Conservation (phyloP, 64 coral and sea anemone species). For the Platygyra sinensis region DNA sequence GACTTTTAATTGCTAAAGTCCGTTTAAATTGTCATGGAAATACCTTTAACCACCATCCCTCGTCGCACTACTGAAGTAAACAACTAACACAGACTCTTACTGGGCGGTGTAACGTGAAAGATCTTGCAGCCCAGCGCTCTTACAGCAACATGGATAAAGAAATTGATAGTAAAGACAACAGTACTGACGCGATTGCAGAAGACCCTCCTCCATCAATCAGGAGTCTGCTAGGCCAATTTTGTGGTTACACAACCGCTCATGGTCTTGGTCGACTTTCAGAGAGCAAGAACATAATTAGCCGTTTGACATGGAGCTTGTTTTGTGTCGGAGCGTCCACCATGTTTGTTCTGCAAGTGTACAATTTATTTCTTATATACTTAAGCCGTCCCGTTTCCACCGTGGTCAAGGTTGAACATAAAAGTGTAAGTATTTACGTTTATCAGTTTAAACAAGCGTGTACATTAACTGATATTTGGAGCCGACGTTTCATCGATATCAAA, state of each 20-base stretch:
- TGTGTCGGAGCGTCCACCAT: constrained; percentile 42
- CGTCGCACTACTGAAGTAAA: too few species aligned
- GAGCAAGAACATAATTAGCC: neutral
- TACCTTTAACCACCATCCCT: too few species aligned
- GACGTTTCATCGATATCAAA: too few species aligned
- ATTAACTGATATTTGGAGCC: too few species aligned
- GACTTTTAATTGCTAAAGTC: too few species aligned
- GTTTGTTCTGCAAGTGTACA: constrained; percentile 48
- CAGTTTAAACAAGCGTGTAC: neutral
- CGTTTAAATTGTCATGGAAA: too few species aligned
- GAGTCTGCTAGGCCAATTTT: constrained; percentile 18
- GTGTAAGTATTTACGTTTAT: constrained; percentile 44
- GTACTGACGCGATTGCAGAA: neutral
- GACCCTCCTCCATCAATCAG: neutral
- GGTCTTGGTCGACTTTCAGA: constrained; percentile 60
- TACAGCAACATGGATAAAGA: too few species aligned
- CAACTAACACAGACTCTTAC: too few species aligned
- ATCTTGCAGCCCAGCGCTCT: too few species aligned
- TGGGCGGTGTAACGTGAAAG: too few species aligned
- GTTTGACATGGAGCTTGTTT: constrained; percentile 36
- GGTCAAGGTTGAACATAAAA: constrained; percentile 59
- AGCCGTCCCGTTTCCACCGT: constrained; percentile 37
- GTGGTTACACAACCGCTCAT: constrained; percentile 69
- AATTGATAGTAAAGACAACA: too few species aligned
- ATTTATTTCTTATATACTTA: constrained; percentile 27